These are phyloP conservation scores for Hypothenemus hampei DNA, from an alignment of 1,140 invertebrate species.

Conservation along the genomic window DNA sequence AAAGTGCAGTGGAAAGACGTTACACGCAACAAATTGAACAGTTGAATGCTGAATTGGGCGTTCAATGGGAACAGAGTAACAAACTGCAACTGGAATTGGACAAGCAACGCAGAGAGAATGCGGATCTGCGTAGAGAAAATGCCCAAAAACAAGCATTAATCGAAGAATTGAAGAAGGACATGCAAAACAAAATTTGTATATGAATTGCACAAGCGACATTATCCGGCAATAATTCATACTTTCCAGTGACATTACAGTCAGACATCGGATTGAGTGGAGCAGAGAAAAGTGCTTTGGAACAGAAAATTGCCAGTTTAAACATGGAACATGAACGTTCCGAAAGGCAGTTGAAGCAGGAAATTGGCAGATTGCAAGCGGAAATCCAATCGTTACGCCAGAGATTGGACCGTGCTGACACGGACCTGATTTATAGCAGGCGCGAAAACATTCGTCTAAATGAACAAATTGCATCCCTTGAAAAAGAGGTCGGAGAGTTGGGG, in stretches of 20 bases:
- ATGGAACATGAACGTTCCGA: slow-evolving; percentile 61
- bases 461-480: slow-evolving; percentile 69
- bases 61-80: slow-evolving; percentile 72
- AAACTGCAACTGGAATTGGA: slow-evolving; percentile 73
- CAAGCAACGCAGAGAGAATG: slow-evolving; percentile 66
- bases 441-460: slow-evolving; percentile 71
- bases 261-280: slow-evolving; percentile 66
- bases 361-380: slow-evolving; percentile 66
- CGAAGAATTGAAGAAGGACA: slow-evolving; percentile 72
- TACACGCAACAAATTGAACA: slow-evolving; percentile 71
- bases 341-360: slow-evolving; percentile 66
- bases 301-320: slow-evolving; percentile 62
- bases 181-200: slow-evolving; percentile 67
- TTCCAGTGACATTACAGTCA: slow-evolving; percentile 62
- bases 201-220: not conserved
- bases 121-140: slow-evolving; percentile 66
- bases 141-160: slow-evolving; percentile 65
- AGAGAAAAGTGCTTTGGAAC: slow-evolving; percentile 70
- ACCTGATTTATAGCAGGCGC: slow-evolving; percentile 67
- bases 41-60: slow-evolving; percentile 67
- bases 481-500: slow-evolving; percentile 55
- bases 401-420: slow-evolving; percentile 70
- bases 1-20: slow-evolving; percentile 64
- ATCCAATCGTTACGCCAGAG: slow-evolving; percentile 71
- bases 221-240: not conserved